These are phyloP conservation scores for Nematopogon swammerdamellus DNA, from an alignment of 2,888 invertebrate genomes.

Conservation along the genomic window DNA sequence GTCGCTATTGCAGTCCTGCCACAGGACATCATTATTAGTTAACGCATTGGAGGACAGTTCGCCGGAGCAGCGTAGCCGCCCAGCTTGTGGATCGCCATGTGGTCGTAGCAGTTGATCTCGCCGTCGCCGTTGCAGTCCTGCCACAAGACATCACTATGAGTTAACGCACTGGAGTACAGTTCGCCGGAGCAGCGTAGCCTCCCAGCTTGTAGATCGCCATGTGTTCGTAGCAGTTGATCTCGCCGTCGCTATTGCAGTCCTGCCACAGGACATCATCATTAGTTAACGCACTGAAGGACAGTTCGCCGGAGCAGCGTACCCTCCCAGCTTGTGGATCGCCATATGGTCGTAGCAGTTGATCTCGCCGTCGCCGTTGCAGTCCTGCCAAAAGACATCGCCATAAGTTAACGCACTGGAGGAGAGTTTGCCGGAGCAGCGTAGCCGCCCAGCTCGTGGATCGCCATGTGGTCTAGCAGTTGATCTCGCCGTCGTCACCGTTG, in stretches of 20 bases:
- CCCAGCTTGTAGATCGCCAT: conserved; percentile 64
- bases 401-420: too few relatives aligned
- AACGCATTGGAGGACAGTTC: too few relatives aligned
- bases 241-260: conserved; percentile 68
- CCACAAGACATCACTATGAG: conserved; percentile 14
- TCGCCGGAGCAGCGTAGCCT: conserved; percentile 57
- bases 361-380: conserved; percentile 75
- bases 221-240: conserved; percentile 68
- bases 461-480: too few relatives aligned
- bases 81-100: conserved; percentile 74
- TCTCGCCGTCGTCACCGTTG: too few relatives aligned
- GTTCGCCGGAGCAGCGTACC: conserved; percentile 67
- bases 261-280: too few relatives aligned
- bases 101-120: conserved; percentile 76
- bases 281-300: conserved; percentile 58
- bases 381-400: too few relatives aligned
- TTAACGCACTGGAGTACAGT: conserved; percentile 26
- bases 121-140: conserved; percentile 83
- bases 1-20: conserved; percentile 83
- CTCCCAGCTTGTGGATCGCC: conserved; percentile 77
- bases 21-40: too few relatives aligned
- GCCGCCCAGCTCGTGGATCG: too few relatives aligned
- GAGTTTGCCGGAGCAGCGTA: too few relatives aligned
- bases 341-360: conserved; percentile 82
- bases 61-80: conserved; percentile 72